Conservation (phyloP, 2,113 vertebrate species). For the Benthochromis sp. region DNA sequence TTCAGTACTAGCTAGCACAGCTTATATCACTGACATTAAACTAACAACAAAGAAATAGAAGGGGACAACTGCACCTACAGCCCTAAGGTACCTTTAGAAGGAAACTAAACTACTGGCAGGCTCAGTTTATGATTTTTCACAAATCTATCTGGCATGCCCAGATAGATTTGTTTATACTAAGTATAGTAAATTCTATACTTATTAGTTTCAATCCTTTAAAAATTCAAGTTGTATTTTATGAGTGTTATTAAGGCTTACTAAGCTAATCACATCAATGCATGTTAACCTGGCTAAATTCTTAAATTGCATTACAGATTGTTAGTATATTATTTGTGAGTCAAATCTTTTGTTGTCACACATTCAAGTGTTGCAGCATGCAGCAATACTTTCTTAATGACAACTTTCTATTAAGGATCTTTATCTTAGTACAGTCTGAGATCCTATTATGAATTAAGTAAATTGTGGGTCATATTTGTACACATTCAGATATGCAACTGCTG, state of each 20-base stretch:
- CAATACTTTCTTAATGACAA: background rate
- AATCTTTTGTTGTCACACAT: background rate
- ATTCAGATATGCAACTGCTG: background rate
- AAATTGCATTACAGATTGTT: background rate
- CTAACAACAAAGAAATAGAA: background rate
- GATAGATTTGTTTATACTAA: background rate
- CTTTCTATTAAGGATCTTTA: conserved; percentile 6
- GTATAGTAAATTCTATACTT: background rate
- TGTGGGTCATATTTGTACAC: conserved; percentile 18
- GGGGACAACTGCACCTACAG: background rate
- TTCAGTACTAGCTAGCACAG: background rate
- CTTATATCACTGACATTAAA: background rate
- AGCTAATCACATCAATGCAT: background rate
- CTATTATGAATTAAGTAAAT: background rate
- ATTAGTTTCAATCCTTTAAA: background rate
- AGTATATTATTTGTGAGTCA: background rate
- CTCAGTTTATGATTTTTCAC: background rate
- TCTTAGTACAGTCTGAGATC: background rate
- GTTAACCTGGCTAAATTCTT: background rate
- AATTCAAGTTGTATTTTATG: background rate
- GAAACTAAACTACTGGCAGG: background rate
- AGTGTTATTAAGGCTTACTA: background rate
- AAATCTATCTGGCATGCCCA: background rate
- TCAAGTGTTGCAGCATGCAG: background rate
- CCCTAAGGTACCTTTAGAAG: background rate